Base-by-base conservation (phyloP, 2,888 invertebrate genomes). In the Tenodera sinensis region DNA sequence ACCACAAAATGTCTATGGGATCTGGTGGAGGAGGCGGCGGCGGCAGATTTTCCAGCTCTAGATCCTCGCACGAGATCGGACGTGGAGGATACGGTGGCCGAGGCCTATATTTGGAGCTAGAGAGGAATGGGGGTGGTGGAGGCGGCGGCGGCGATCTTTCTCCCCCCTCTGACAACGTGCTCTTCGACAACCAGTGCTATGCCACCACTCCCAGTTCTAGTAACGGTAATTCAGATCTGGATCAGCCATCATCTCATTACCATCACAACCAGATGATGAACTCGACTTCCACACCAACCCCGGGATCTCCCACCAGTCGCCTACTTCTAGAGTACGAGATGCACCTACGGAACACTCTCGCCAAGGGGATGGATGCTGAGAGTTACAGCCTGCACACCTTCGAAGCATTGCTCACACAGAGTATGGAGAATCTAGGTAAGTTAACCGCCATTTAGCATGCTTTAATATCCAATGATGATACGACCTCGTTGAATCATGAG, bases 121-220 rank as follows among this genome's bases (percentile, higher is more conserved):
- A 97, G 93, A 94, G 96, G 0, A 96, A 96, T 92, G 93, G 95
- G 89, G 94, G 94, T 89, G 94, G 94, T 91, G 93, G 93, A 93
- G 94, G 96, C 20, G 1, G 96, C 96, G 30, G 30, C 92, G 93
- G 95, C 89, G 95, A 95, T 92, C 94, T 95, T 91, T 98, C 98
- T 1, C 98, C 98, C 88, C 98, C 98, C 6, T 98, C 98, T 88
- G 98, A 98, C 94, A 97, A 98, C 93, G 97, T 97, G 91, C 97
- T 98, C 94, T 98, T 98, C 93, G 98, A 98, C 95, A 98, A 98
- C 94, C 98, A 98, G 93, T 98, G 98, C 94, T 98, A 98, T 94
- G 98, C 98, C 71, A 98, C 98, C 84, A 98, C 98, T 83, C 98
- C 98, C 27, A 98, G 98, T 92, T 98, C 98, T 88, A 98, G 98